Base-by-base conservation (phyloP, 1,140 invertebrate species). In the Zaprionus africanus region DNA sequence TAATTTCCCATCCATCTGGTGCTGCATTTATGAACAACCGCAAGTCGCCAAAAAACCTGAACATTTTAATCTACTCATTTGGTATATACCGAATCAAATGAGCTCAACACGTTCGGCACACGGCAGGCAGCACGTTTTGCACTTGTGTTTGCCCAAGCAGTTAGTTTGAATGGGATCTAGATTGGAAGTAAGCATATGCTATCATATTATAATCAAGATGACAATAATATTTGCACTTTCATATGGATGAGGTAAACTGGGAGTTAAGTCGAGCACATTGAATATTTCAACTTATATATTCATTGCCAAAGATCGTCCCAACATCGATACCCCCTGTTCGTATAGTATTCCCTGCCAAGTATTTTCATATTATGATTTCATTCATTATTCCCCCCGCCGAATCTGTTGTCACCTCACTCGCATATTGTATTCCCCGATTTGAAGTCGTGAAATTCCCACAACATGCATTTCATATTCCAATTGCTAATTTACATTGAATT, bases 401-500 rank as follows among this genome's bases (percentile, higher is more conserved):
- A 22, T 22, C 28, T 17, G 17, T 58, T 65, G 63, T 65, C 53
- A 54, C 22, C 51, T 28, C 38, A 63, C 17, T 31, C 15, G 36
- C 12, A 13, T 24, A 36, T 19, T n/a, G 22, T 24, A 43, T 57
- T 43, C 7, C n/a, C 31, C 31, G 22, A 56, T 28, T 24, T 19
- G 22, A 9, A 9, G 17, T 41, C 24, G 34, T 43, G 17, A 28
- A 57, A 41, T 69, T 75, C 66, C 58, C 72, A 69, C 41, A 62
- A 62, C n/a, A 56, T 58, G 2, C 9, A 41, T 53, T 66, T 43
- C 58, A 59, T 67, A 60, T 57, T 62, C 58, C n/a, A 58, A 17
- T 62, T 38, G 31, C 28, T 62, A 61, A 75, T 75, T 75, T 28
- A 26, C 58, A 75, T 63, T 62, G 38, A 62, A 57, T 75, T 75